phyloP scores from a whole-genome alignment of 2,888 invertebrate species.

The Tenodera sinensis region DNA sequence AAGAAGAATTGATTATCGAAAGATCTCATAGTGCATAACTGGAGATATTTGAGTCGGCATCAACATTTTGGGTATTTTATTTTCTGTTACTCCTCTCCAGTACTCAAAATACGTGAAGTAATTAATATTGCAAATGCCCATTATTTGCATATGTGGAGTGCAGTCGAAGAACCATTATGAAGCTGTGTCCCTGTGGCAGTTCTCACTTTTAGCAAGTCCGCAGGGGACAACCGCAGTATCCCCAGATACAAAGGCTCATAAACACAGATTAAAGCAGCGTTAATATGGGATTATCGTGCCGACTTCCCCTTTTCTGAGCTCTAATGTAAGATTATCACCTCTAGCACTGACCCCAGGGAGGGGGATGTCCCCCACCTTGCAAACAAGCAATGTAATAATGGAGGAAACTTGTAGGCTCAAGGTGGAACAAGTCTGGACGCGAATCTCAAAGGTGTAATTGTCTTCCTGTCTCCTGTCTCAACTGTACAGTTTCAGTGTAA shows the following conservation, averaged over 20 bases:
- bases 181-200: not conserved
- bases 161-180: not conserved
- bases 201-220: not conserved
- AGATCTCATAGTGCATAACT: no score
- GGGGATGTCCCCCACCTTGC: not conserved
- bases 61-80: no score
- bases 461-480: not conserved
- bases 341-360: conserved; percentile 16
- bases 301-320: not conserved
- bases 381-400: not conserved
- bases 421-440: not conserved
- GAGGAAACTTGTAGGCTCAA: conserved; percentile 3
- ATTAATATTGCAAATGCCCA: no score
- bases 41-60: no score
- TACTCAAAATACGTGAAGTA: no score
- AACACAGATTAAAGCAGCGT: conserved; percentile 24
- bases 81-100: no score
- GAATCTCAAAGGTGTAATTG: not conserved
- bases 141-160: not conserved
- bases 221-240: not conserved
- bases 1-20: no score
- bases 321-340: conserved; percentile 26
- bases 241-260: conserved; percentile 3
- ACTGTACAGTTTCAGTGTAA: no score
- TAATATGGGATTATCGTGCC: conserved; percentile 24